Evolutionary conservation across 2,113 vertebrate species (phyloP), one percentile per base, ranked within the genome.

Genomic region (Panurus biarmicus): DNA sequence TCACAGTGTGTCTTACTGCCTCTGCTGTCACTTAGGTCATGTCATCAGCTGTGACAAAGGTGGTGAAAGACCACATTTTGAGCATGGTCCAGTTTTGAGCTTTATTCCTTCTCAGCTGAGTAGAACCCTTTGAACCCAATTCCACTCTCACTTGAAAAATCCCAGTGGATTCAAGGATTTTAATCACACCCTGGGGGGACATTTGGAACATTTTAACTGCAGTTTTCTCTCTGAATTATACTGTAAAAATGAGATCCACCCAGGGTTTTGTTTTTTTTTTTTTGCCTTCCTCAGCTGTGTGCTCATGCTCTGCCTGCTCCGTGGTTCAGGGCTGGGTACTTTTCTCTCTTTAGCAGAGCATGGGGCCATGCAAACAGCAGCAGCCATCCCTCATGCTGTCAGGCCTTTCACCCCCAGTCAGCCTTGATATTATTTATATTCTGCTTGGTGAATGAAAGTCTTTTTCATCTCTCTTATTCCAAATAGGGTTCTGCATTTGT

Each of bases 21-120:
- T 51, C 19, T 60, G 5, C 8, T 42, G 29, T 50, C 28, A 38
- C n/a, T 56, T 15, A 36, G 45, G 25, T 45, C 3, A 0, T 19
- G 8, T 36, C 36, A 51, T 10, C 23, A 73, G 28, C 44, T 74
- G 24, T 28, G 33, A 70, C 16, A 83, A 47, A 67, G 22, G 25
- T 57, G 78, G 10, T 28, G 65, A 89, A 17, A 69, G 33, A 36
- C 5, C 12, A 40, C 14, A 62, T 74, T 66, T 23, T 70, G 33
- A 51, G 12, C 1, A 0, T 26, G 14, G 12, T 42, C 40, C 3
- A 0, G 12, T 62, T 80, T 25, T 56, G 57, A 48, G 13, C 24
- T 84, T 72, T 18, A 12, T 50, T 84, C 25, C 45, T 74, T 25
- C 31, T 71, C 24, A 25, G 12, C 28, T 51, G 18, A 11, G 7